Evolutionary conservation across 2,113 vertebrate species (phyloP).

Genomic region (Myanophis thanlyinensis): DNA sequence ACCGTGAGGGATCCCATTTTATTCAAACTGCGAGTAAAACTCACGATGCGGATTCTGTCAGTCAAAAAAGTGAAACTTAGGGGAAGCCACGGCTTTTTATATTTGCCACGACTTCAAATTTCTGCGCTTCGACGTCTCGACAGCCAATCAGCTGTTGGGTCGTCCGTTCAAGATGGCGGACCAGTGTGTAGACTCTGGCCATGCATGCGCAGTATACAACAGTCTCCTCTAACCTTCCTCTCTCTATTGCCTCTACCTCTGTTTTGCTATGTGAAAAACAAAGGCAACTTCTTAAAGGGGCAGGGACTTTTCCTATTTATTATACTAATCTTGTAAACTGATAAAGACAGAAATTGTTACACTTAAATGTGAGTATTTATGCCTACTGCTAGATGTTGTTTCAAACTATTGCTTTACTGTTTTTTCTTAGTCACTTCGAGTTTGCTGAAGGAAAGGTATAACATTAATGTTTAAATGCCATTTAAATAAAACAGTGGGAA

Average conservation of each 20-base stretch:
- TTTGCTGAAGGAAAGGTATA: neutral
- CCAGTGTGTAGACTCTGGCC: no score
- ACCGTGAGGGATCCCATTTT: no score
- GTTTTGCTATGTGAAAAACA: neutral
- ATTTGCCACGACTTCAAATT: no score
- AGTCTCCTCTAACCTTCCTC: no score
- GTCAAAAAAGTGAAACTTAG: no score
- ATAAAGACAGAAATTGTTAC: neutral
- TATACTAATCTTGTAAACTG: neutral
- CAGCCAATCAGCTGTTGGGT: no score
- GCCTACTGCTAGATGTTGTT: neutral
- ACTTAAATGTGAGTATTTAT: neutral
- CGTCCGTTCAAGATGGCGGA: no score
- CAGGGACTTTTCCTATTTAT: neutral
- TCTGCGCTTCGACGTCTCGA: no score
- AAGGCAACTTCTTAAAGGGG: neutral
- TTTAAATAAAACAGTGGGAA: neutral
- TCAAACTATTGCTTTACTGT: neutral
- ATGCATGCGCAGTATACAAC: no score
- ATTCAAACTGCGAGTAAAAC: no score
- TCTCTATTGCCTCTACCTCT: neutral
- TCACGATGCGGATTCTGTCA: no score
- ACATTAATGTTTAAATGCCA: neutral
- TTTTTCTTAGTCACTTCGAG: neutral
- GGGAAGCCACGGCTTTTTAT: no score